Evolutionary conservation across 2,888 invertebrate species (phyloP), one percentile per base, ranked within the genome.

Genomic region (Pandemis corylana): DNA sequence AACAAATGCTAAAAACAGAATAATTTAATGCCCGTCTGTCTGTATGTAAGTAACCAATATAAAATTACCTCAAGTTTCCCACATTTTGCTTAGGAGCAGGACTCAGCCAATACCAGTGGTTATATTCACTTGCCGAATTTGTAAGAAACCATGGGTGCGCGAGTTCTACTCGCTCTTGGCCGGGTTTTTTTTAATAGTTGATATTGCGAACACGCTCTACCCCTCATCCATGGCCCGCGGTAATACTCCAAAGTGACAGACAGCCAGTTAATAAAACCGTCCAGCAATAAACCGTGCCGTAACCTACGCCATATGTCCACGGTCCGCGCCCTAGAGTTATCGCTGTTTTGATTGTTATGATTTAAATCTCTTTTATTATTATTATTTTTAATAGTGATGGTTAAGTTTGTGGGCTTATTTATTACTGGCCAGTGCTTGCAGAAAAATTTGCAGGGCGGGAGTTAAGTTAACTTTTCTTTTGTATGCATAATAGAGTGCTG

Each of bases 191-290:
- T 15, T 53, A 67, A 46, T 36, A 41, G 36, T 74, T 65, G 51
- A 66, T 62, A 65, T 66, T 62, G 28, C 65, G 62, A 80, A 67
- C 90, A 85, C 20, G 83, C 89, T 88, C 83, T 90, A 85, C 51
- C 78, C 66, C n/a, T 61, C 71, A 75, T 5, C 15, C 53, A 36
- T 83, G 79, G 82, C 80, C 80, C 80, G 81, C 79, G 83, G 80
- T 93, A 92, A 93, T 93, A 90, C 92, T 86, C 83, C 85, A 87
- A 86, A 91, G 89, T 93, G 92, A 93, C 90, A 91, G 93, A 91
- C 93, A 91, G 93, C 82, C 83, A 89, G 92, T 93, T 93, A 91
- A 94, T 94, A 93, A 93, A 92, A 89, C 85, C 88, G 78, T 83
- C 76, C 81, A 77, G 85, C 53, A 91, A 94, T 94, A 93, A 92